These are phyloP conservation scores for Congeria kusceri DNA, from an alignment of 2,888 invertebrate species.

Conservation along the genomic window DNA sequence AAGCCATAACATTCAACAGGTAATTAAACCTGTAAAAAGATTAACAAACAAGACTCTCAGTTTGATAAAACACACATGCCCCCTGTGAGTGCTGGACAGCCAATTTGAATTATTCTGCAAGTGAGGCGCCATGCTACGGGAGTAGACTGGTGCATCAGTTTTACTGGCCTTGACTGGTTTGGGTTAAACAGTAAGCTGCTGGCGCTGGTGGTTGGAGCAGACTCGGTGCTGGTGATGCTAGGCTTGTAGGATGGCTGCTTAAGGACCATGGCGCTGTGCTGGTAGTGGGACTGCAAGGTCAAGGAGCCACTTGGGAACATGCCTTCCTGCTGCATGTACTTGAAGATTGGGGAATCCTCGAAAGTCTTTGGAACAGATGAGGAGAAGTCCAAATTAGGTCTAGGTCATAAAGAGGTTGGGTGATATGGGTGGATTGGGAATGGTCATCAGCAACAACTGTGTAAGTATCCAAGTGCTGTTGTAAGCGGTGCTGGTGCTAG, in stretches of 20 bases:
- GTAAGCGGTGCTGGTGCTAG: no score
- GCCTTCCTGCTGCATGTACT: constrained; percentile 83
- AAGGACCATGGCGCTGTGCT: constrained; percentile 42
- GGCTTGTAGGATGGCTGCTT: constrained; percentile 44
- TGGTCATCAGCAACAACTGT: no score
- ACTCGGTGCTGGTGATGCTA: constrained; percentile 12
- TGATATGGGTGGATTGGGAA: no score
- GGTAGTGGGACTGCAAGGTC: constrained; percentile 59
- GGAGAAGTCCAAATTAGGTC: no score
- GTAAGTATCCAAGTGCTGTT: no score
- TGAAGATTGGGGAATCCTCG: constrained; percentile 80
- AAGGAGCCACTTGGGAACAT: constrained; percentile 64
- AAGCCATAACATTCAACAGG: no score
- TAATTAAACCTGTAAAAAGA: no score
- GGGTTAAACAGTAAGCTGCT: constrained; percentile 49
- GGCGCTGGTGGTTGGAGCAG: constrained; percentile 20
- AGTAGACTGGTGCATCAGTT: not conserved
- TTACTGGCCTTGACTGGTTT: constrained; percentile 3
- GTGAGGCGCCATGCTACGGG: not conserved
- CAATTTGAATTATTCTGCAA: no score
- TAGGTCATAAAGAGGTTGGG: no score
- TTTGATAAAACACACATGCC: no score
- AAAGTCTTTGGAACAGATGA: constrained; percentile 61
- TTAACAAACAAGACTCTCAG: no score
- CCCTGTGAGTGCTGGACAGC: no score